Percentiles rank a stretch among this genome's conserved stretches.
phyloP scores from a whole-genome alignment of 1,140 invertebrate species.

The Oppia nitens region DNA sequence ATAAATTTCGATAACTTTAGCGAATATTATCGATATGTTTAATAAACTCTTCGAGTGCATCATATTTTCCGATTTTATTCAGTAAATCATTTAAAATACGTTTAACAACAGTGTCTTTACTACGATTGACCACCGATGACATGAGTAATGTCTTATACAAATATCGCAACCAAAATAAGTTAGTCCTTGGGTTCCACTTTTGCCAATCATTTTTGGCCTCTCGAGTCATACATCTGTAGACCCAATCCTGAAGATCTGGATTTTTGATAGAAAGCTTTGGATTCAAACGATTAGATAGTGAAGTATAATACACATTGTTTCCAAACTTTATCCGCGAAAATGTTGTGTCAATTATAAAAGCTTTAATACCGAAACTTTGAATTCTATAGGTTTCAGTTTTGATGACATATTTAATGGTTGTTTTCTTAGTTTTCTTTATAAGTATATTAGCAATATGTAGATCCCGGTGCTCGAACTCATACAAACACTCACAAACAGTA shows the following conservation, averaged over 20 bases:
- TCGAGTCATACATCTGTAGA: slow-evolving; percentile 67
- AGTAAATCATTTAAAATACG: neutral
- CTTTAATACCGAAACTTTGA: slow-evolving; percentile 11
- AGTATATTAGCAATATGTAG: slow-evolving; percentile 35
- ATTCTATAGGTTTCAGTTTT: neutral
- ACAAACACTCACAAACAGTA: slow-evolving; percentile 29
- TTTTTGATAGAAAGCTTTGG: slow-evolving; percentile 49
- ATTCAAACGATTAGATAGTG: slow-evolving; percentile 43
- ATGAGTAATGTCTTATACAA: slow-evolving; percentile 46
- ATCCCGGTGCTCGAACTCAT: slow-evolving; percentile 37
- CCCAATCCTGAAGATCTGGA: slow-evolving; percentile 86
- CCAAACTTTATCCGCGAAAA: slow-evolving; percentile 24
- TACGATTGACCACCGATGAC: neutral
- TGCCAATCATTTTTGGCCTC: slow-evolving; percentile 58
- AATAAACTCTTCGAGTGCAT: neutral
- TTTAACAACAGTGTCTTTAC: neutral
- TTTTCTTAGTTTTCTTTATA: slow-evolving; percentile 22
- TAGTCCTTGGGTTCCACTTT: slow-evolving; percentile 57
- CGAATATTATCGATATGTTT: too few relatives aligned
- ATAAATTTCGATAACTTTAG: too few relatives aligned
- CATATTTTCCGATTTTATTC: neutral
- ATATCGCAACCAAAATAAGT: slow-evolving; percentile 79
- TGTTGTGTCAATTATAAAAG: slow-evolving; percentile 17
- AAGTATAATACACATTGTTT: slow-evolving; percentile 55
- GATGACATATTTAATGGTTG: slow-evolving; percentile 1